Evolutionary conservation across 2,797 vertebrate genomes (phyloP).

Genomic region (Pagetopsis macropterus): DNA sequence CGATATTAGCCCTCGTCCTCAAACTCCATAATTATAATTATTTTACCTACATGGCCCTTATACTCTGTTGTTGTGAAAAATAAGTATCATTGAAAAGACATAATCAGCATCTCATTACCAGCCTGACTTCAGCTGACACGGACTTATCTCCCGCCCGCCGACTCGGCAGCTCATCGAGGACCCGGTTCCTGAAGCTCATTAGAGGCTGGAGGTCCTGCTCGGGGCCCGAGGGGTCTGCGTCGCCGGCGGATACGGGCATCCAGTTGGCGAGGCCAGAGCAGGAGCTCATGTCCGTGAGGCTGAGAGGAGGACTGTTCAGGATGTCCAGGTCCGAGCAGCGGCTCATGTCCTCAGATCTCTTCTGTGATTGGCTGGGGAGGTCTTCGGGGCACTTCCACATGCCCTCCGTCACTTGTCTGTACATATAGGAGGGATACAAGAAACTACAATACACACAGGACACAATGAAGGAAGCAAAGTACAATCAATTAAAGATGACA

Average conservation of each 20-base stretch:
- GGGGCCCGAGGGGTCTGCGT: conserved; percentile 71
- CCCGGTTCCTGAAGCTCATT: conserved; percentile 80
- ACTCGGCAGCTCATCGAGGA: conserved; percentile 84
- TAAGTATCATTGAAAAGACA: not conserved
- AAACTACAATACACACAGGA: conserved; percentile 66
- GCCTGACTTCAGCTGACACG: conserved; percentile 91
- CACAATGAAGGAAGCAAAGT: conserved; percentile 18
- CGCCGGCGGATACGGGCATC: conserved; percentile 67
- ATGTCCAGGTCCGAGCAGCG: conserved; percentile 88
- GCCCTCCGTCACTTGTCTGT: conserved; percentile 92
- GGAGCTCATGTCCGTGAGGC: conserved; percentile 84
- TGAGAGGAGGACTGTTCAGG: conserved; percentile 89
- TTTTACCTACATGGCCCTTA: no score
- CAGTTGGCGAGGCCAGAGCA: conserved; percentile 78
- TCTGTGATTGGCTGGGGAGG: conserved; percentile 84
- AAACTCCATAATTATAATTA: no score
- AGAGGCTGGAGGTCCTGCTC: conserved; percentile 79
- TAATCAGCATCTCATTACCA: conserved; percentile 74
- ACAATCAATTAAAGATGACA: not conserved
- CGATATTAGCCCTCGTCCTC: no score
- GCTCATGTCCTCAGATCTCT: conserved; percentile 84
- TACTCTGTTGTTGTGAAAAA: no score
- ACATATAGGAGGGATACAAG: conserved; percentile 56
- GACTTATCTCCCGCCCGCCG: conserved; percentile 90
- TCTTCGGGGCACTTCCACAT: conserved; percentile 87